phyloP scores from a whole-genome alignment of 2,888 invertebrate species.

The Teinopalpus imperialis region DNA sequence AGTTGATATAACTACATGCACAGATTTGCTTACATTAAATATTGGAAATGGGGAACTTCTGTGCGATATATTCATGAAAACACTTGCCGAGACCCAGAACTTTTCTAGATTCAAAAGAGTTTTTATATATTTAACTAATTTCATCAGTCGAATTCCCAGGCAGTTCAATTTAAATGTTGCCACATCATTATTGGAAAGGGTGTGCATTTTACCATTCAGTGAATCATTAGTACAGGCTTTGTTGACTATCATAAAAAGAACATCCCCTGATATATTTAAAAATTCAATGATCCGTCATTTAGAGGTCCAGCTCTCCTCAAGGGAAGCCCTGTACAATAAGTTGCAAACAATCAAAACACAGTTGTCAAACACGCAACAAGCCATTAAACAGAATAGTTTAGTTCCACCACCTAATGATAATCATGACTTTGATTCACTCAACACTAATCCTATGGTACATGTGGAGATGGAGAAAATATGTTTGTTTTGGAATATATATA shows the following conservation, averaged over 20 bases:
- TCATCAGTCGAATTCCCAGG: constrained; percentile 42
- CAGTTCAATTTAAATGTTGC: constrained; percentile 44
- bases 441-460: constrained; percentile 1
- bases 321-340: constrained; percentile 37
- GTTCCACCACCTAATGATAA: background rate
- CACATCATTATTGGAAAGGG: constrained; percentile 52
- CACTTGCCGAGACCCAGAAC: constrained; percentile 59
- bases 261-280: constrained; percentile 45
- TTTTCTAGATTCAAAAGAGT: constrained; percentile 61
- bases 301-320: constrained; percentile 42
- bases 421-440: constrained; percentile 1
- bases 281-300: constrained; percentile 45
- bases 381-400: background rate
- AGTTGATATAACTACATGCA: constrained; percentile 41
- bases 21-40: constrained; percentile 43
- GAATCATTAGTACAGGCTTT: constrained; percentile 43
- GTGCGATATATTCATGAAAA: constrained; percentile 53
- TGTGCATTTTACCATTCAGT: constrained; percentile 58
- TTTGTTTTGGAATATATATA: no score
- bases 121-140: constrained; percentile 52
- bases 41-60: constrained; percentile 32
- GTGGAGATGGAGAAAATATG: constrained; percentile 28
- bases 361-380: background rate
- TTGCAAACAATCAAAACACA: constrained; percentile 34
- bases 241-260: constrained; percentile 48